A percentile compares a stretch with the other conserved stretches of the same genome.
Conservation (phyloP, 2,797 vertebrate genomes). For the Pseudotriccus pelzelni region DNA sequence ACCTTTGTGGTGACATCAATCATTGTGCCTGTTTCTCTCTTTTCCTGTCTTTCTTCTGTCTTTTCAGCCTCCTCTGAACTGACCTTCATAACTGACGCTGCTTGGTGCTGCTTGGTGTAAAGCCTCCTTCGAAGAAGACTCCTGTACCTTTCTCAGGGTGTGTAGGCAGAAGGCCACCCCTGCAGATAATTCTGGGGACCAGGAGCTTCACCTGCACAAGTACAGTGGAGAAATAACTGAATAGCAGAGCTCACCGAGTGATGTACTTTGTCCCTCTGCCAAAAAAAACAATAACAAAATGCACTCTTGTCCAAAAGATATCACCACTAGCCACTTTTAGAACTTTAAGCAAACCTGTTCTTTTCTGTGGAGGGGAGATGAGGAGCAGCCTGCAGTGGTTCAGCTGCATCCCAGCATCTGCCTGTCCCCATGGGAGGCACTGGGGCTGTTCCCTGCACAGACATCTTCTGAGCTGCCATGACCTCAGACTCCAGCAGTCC, state of each 20-base stretch:
- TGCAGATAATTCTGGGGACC: not conserved
- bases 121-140: not conserved
- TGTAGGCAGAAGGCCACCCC: not conserved
- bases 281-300: not conserved
- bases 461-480: not conserved
- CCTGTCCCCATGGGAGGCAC: not conserved
- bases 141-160: not conserved
- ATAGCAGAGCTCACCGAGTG: not conserved
- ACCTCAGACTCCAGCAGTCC: not conserved
- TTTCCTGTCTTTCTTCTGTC: slow-evolving; percentile 10
- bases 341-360: not conserved
- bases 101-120: not conserved
- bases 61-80: slow-evolving; percentile 26
- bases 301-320: not conserved
- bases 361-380: not conserved
- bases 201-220: not conserved
- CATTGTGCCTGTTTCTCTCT: not conserved
- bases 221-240: not conserved
- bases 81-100: not conserved
- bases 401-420: not conserved
- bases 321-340: not conserved
- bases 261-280: not conserved
- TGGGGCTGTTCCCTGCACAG: not conserved
- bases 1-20: not conserved
- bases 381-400: not conserved